Evolutionary conservation across 30 jellyfish, hydroid and myxozoan species (phyloP), one percentile per base, ranked within the genome.

Genomic region (Catostylus mosaicus): DNA sequence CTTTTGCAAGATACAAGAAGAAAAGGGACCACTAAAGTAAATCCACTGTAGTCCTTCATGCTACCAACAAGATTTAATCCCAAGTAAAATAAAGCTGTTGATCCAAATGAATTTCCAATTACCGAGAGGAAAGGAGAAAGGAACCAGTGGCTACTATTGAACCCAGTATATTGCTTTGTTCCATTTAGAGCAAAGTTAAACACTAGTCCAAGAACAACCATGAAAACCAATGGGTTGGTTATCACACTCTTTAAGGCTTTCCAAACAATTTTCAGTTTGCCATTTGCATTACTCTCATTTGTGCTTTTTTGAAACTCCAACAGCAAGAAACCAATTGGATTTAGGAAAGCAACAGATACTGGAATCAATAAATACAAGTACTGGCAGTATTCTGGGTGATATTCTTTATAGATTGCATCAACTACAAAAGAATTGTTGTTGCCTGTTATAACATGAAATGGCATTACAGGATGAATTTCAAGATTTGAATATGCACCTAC

Each of bases 181-280:
- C 40, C 64, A 2, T 74, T 36, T 35, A 84, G 80, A 14, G 78
- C 48, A 27, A 85, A 64, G 63, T 92, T 85, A 62, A 54, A 77
- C 14, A 86, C 31, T 2, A 85, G 29, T 1, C 95, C 98, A 47
- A 92, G 57, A 14, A 87, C 80, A 43, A 92, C 90, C 91, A 75
- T 92, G 84, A 85, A 92, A n/a, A 92, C 87, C 75, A 92, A 75
- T 5, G 98, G 98, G 77, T 92, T 92, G 26, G 96, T 60, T 31
- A 86, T 74, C 7, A 92, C 77, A 1, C 96, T 92, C 52, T 74
- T 85, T 27, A 86, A 6, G 11, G 96, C 88, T 79, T 71, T 81
- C 82, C 83, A 38, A 2, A 86, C 9, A 30, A 92, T 48, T 32
- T 48, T 71, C 54, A 23, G 64, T 31, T 71, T 90, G 65, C 85